Evolutionary conservation across 2,797 vertebrate genomes (phyloP).

Genomic region (Malurus splendens): DNA sequence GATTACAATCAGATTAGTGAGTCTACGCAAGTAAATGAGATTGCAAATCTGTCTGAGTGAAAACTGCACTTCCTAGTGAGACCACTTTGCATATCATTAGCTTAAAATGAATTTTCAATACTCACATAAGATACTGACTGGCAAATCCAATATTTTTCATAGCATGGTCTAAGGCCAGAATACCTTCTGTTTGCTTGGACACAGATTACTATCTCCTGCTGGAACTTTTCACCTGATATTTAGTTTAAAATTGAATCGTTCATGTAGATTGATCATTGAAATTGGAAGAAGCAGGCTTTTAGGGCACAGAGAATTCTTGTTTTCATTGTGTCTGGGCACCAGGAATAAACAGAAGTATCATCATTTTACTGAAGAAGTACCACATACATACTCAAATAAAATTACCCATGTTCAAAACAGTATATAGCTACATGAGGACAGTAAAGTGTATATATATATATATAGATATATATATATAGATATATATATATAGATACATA

Average conservation of each 20-base stretch:
- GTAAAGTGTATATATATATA: not conserved
- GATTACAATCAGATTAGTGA: constrained; percentile 70
- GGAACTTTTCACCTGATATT: not conserved
- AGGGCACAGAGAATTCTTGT: not conserved
- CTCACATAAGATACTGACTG: constrained; percentile 2
- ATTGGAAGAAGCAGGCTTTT: not conserved
- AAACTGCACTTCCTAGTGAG: constrained; percentile 56
- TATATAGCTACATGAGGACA: not conserved
- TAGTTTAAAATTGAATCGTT: not conserved
- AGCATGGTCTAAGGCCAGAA: not conserved
- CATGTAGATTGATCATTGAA: not conserved
- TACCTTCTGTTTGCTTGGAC: not conserved
- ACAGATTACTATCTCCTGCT: not conserved
- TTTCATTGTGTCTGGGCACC: not conserved
- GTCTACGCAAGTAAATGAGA: constrained; percentile 59
- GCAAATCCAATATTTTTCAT: not conserved
- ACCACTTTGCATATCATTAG: constrained; percentile 64
- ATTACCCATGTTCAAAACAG: not conserved
- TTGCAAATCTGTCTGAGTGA: constrained; percentile 34
- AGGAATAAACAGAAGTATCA: not conserved
- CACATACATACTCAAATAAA: not conserved
- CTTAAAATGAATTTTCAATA: constrained; percentile 58
- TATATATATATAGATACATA: too few species aligned
- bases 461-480: not conserved
- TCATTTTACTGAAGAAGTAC: not conserved